Base-by-base conservation (phyloP, 2,797 vertebrate species). In the Taenioides sp. region DNA sequence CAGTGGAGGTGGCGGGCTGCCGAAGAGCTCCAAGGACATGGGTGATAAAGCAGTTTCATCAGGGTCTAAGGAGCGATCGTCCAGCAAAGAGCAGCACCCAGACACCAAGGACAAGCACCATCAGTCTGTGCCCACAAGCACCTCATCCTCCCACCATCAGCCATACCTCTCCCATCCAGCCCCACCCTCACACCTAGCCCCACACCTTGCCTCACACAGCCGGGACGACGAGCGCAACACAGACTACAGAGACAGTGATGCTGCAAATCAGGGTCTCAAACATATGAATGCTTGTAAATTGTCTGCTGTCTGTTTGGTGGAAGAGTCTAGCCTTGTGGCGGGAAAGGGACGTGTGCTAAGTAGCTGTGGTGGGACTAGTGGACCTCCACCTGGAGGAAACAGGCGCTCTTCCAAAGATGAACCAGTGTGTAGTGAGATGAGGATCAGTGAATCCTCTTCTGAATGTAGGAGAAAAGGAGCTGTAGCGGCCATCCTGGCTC, bases 261-360 rank as follows among this genome's bases (percentile, higher is more conserved):
- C 87, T 0, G 76, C 70, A 1, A 79, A 86, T 34, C 90, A 94
- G 70, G 91, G 87, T 67, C 90, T 84, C 0, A 96, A 96, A 87
- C 95, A 95, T 70, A 90, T 95, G 81, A 90, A 94, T 80, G 93
- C 95, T 83, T 98, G 96, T 79, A 97, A 97, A 93, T 91, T 94
- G 67, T 92, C 95, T 25, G 17, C 77, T 37, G 34, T 37, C 34
- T 80, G 85, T 71, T 82, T 81, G 0, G 86, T 77, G 52, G 72
- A 86, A 93, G 95, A 86, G 91, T 93, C 63, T 16, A 67, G 72
- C 49, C 80, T 84, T 14, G 85, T 80, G 77, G 88, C 0, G 58
- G 84, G 80, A 90, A 61, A 93, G 90, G 5, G 92, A 86, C 57
- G 90, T 85, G 1, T 85, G 63, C 17, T 87, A 84, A 91, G 76